Conservation (phyloP, 2,113 vertebrate genomes). For the Montifringilla adamsi region DNA sequence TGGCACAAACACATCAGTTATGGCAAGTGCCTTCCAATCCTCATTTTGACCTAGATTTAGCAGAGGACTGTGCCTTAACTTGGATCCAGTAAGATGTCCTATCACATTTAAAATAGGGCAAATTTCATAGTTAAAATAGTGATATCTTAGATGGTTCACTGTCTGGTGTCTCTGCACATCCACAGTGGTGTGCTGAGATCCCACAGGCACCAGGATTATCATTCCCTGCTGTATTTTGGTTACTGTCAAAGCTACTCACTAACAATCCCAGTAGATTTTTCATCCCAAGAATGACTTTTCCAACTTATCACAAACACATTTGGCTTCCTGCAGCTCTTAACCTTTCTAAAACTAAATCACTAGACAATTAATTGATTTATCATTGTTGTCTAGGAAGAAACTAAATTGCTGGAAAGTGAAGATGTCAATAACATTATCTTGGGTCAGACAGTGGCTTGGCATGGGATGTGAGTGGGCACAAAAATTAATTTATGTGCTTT, state of each 20-base stretch:
- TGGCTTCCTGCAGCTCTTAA: background rate
- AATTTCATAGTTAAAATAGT: background rate
- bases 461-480: background rate
- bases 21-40: background rate
- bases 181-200: no score
- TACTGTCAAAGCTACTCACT: background rate
- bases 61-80: background rate
- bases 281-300: background rate
- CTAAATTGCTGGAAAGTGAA: conserved; percentile 12
- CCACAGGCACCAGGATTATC: background rate
- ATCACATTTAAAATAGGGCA: background rate
- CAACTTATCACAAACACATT: background rate
- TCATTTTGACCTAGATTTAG: background rate
- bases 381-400: background rate
- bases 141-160: background rate
- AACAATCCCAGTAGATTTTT: background rate
- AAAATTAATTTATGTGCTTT: background rate
- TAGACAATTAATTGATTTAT: conserved; percentile 46
- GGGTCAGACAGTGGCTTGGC: conserved; percentile 29
- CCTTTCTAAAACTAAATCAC: conserved; percentile 2
- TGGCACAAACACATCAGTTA: background rate
- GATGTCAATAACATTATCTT: conserved; percentile 12
- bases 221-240: background rate
- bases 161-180: no score
- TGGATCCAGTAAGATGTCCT: background rate